Percentiles rank a stretch among this genome's conserved stretches.
Evolutionary conservation across 2,888 invertebrate species (phyloP).

Genomic region (Dorcus parallelipipedus): DNA sequence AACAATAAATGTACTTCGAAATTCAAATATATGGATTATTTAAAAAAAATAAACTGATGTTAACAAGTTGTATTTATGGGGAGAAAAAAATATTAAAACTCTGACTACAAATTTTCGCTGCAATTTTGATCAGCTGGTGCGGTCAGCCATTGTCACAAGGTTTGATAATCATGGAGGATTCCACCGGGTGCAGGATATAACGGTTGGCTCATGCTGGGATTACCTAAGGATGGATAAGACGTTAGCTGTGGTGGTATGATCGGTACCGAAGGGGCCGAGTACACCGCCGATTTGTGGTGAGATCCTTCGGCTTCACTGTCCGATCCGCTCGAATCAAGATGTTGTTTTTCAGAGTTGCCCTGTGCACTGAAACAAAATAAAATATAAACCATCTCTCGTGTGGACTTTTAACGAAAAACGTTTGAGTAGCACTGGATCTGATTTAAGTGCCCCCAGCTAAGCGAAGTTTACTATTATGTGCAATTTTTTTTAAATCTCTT

Average conservation of each 20-base stretch:
- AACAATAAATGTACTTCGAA: not conserved
- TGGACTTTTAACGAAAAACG: too few relatives aligned
- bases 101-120: slow-evolving; percentile 24
- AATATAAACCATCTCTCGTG: not conserved
- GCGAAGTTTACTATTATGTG: too few relatives aligned
- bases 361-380: slow-evolving; percentile 41
- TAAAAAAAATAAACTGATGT: not conserved
- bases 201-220: slow-evolving; percentile 41
- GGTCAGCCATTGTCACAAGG: slow-evolving; percentile 50
- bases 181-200: slow-evolving; percentile 45
- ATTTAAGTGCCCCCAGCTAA: too few relatives aligned
- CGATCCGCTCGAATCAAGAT: slow-evolving; percentile 47
- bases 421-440: too few relatives aligned
- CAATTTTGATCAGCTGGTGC: slow-evolving; percentile 27
- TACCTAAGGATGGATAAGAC: slow-evolving; percentile 38
- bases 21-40: not conserved
- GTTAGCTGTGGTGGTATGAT: slow-evolving; percentile 34
- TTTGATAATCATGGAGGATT: slow-evolving; percentile 48
- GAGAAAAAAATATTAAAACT: slow-evolving; percentile 4
- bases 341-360: slow-evolving; percentile 45
- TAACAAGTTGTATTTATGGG: slow-evolving; percentile 15
- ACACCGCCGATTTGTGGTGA: slow-evolving; percentile 39
- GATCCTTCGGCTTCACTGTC: slow-evolving; percentile 45
- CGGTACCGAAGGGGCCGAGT: slow-evolving; percentile 30
- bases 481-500: too few relatives aligned